A percentile compares a stretch with the other conserved stretches of the same genome.
phyloP scores from a whole-genome alignment of 2,888 invertebrate species.

The Periphyllus acericola region DNA sequence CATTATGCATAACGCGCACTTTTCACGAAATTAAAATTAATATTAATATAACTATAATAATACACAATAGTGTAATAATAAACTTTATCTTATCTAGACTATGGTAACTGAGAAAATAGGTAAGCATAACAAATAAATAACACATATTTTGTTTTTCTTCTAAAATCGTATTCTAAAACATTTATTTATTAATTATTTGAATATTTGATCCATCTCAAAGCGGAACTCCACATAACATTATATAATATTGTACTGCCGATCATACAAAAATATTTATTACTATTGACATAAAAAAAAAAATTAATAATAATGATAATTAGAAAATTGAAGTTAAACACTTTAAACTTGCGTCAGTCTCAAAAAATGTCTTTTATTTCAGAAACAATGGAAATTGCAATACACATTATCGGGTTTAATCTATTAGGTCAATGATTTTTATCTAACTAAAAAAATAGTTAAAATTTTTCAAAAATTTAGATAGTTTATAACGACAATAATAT shows the following conservation, averaged over 20 bases:
- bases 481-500: constrained; percentile 24
- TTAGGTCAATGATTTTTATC: not conserved
- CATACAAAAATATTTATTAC: constrained; percentile 59
- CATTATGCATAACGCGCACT: too few species aligned
- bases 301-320: constrained; percentile 29
- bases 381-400: constrained; percentile 32
- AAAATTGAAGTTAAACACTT: constrained; percentile 43
- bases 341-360: constrained; percentile 59
- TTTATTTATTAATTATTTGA: constrained; percentile 45
- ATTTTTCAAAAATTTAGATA: constrained; percentile 42
- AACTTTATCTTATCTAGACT: not conserved
- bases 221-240: constrained; percentile 15
- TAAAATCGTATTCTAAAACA: constrained; percentile 48
- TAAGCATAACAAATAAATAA: constrained; percentile 19
- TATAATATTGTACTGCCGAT: constrained; percentile 30
- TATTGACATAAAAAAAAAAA: constrained; percentile 45
- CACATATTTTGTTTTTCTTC: not conserved
- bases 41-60: too few species aligned
- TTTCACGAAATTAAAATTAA: too few species aligned
- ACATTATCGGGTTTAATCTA: not conserved
- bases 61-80: too few species aligned
- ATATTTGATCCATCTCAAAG: constrained; percentile 51
- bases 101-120: not conserved
- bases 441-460: constrained; percentile 47
- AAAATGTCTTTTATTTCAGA: constrained; percentile 57